Conservation (phyloP, 2,888 invertebrate species). For the Himalopsyche japonica region DNA sequence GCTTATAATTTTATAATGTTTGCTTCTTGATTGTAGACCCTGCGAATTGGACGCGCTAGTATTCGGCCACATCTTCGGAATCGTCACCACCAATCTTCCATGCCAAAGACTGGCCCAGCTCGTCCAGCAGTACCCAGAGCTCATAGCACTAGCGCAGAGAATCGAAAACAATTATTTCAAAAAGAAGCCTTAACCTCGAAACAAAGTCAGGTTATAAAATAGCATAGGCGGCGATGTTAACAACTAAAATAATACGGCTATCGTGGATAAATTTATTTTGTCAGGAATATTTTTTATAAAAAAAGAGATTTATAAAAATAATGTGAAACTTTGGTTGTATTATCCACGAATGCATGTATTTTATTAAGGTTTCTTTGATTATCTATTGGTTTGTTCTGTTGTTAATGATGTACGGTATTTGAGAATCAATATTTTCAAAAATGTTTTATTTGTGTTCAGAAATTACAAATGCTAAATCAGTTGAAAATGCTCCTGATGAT, state of each 20-base stretch:
- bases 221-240: background rate
- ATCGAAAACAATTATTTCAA: conserved; percentile 84
- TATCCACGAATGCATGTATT: background rate
- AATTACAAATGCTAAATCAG: too few relatives aligned
- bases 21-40: conserved; percentile 65
- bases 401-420: background rate
- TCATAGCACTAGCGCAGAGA: conserved; percentile 80
- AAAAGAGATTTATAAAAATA: background rate
- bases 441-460: too few relatives aligned
- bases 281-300: background rate
- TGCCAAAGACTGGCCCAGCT: conserved; percentile 79
- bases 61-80: conserved; percentile 95
- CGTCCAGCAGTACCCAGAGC: conserved; percentile 72
- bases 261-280: background rate
- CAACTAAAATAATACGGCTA: background rate
- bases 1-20: background rate
- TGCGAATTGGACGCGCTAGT: conserved; percentile 95
- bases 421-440: background rate
- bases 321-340: background rate
- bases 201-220: background rate
- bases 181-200: conserved; percentile 51
- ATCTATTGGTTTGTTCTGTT: background rate
- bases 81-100: conserved; percentile 87
- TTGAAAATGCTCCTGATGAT: too few relatives aligned
- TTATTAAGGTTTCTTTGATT: background rate